Evolutionary conservation across 2,113 vertebrate genomes (phyloP).

Genomic region (Seriola rivoliana): DNA sequence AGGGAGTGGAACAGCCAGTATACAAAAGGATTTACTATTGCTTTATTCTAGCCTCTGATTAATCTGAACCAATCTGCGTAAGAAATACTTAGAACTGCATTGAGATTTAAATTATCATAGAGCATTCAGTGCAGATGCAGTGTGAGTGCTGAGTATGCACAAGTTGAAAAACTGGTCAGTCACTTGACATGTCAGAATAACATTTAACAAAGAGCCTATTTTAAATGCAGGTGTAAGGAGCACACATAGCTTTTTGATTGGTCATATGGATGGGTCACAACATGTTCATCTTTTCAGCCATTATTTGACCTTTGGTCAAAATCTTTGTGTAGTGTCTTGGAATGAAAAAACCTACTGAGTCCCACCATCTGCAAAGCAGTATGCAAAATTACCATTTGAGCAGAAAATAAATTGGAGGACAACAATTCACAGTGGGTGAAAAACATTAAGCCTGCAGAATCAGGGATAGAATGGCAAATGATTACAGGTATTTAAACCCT

Average conservation of each 20-base stretch:
- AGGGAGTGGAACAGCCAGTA: slow-evolving; percentile 23
- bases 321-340: neutral
- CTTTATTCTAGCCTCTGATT: slow-evolving; percentile 22
- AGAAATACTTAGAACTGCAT: neutral
- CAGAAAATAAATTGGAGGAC: neutral
- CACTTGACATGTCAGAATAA: neutral
- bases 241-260: neutral
- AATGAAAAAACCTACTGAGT: neutral
- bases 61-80: neutral
- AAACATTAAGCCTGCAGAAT: neutral
- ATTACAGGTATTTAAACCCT: neutral
- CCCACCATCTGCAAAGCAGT: neutral
- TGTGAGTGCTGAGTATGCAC: neutral
- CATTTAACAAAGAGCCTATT: neutral
- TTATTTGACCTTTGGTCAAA: neutral
- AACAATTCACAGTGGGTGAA: neutral
- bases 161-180: neutral
- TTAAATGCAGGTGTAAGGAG: neutral
- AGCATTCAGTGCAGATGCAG: too few species aligned
- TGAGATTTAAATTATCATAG: slow-evolving; percentile 7
- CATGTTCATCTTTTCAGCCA: neutral
- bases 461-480: neutral
- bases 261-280: neutral
- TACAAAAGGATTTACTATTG: slow-evolving; percentile 32
- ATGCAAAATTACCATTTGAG: neutral